These are phyloP conservation scores for Campaea margaritaria DNA, from an alignment of 2,888 invertebrate species.

Conservation along the genomic window DNA sequence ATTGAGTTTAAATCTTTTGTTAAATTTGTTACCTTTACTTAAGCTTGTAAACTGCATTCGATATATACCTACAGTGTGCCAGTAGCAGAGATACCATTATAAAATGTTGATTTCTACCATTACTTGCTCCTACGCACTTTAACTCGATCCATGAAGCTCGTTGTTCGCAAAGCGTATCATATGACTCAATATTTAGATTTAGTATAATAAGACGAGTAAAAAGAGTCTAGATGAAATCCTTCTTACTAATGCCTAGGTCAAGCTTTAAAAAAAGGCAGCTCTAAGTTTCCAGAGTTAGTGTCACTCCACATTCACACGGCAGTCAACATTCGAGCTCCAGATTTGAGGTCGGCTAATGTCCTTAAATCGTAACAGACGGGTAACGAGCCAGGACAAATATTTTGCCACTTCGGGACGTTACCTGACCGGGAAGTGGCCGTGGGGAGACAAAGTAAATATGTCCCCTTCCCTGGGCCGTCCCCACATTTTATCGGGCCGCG, in stretches of 20 bases:
- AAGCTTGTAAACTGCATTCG: neutral
- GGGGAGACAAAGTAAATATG: conserved; percentile 85
- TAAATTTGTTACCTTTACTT: neutral
- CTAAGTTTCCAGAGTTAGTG: conserved; percentile 23
- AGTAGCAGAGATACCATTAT: too few relatives aligned
- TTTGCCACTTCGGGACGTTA: conserved; percentile 82
- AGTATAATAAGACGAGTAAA: too few relatives aligned
- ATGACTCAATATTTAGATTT: too few relatives aligned
- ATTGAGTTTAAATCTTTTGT: conserved; percentile 8
- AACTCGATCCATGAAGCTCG: neutral
- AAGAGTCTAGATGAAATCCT: too few relatives aligned
- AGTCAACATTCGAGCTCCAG: conserved; percentile 57
- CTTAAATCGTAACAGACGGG: conserved; percentile 77
- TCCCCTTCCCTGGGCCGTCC: conserved; percentile 79
- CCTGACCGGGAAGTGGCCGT: conserved; percentile 82
- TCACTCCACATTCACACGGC: conserved; percentile 44
- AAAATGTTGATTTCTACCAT: neutral
- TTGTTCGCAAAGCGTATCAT: too few relatives aligned
- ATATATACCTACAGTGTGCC: too few relatives aligned
- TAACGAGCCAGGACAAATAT: conserved; percentile 81
- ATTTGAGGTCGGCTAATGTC: conserved; percentile 72
- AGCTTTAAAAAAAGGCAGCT: conserved; percentile 1
- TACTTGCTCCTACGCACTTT: neutral
- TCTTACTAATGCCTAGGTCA: too few relatives aligned
- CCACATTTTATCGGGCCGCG: conserved; percentile 84